These are phyloP conservation scores for Apogon hyalosoma DNA, from an alignment of 2,797 vertebrate species.

Conservation along the genomic window DNA sequence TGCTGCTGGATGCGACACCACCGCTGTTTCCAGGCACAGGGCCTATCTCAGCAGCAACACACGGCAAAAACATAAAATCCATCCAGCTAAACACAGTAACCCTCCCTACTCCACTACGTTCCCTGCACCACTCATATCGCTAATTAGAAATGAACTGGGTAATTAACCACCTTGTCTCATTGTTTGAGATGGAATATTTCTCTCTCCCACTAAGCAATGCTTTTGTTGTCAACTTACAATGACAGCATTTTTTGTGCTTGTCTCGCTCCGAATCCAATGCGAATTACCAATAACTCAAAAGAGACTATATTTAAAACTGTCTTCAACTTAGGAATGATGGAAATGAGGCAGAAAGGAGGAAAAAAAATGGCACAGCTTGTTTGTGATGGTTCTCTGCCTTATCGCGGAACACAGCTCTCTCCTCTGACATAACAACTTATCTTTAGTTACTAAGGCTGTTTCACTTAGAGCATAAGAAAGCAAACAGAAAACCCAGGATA, in stretches of 20 bases:
- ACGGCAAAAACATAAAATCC: constrained; percentile 48
- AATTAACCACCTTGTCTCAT: constrained; percentile 75
- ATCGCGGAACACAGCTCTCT: constrained; percentile 70
- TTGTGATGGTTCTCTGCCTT: constrained; percentile 59
- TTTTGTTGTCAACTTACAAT: constrained; percentile 58
- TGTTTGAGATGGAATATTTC: constrained; percentile 66
- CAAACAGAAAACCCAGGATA: constrained; percentile 15
- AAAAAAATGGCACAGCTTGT: constrained; percentile 28
- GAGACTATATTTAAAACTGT: constrained; percentile 44
- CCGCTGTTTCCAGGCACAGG: constrained; percentile 61
- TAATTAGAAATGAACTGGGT: constrained; percentile 78
- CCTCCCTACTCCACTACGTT: constrained; percentile 51
- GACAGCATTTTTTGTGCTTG: constrained; percentile 42
- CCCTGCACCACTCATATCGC: constrained; percentile 58
- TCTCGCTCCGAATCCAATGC: constrained; percentile 39
- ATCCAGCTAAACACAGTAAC: constrained; percentile 66
- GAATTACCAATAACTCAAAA: constrained; percentile 62
- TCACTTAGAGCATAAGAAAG: constrained; percentile 38
- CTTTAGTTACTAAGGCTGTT: constrained; percentile 48
- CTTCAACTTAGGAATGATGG: constrained; percentile 34
- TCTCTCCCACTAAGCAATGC: constrained; percentile 37
- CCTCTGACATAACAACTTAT: constrained; percentile 60
- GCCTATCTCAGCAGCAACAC: constrained; percentile 74
- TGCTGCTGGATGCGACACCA: constrained; percentile 55
- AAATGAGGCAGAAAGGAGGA: constrained; percentile 31